Percentiles rank a stretch among this genome's conserved stretches.
Conservation (phyloP, 2,888 invertebrate genomes). For the Cetonia aurata region DNA sequence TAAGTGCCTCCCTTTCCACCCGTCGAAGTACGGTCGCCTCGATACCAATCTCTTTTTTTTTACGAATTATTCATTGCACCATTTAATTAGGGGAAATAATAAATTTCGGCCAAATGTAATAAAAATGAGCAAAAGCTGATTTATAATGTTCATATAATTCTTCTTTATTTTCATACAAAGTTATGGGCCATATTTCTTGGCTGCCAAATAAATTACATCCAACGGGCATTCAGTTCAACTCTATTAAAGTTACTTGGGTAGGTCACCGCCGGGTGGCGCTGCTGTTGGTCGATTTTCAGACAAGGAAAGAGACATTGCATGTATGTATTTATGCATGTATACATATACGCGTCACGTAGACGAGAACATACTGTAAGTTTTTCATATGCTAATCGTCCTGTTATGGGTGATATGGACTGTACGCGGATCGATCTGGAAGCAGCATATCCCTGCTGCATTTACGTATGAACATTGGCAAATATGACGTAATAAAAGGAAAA, state of each 20-base stretch:
- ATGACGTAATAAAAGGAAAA: too few relatives aligned
- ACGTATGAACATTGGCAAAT: too few relatives aligned
- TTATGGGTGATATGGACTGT: constrained; percentile 4
- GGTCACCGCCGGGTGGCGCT: constrained; percentile 62
- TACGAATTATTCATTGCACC: constrained; percentile 56
- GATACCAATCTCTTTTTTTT: constrained; percentile 4
- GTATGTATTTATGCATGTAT: background rate
- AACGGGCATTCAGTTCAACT: constrained; percentile 66
- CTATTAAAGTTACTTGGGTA: constrained; percentile 66
- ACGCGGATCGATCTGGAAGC: background rate
- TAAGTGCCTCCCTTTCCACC: constrained; percentile 9
- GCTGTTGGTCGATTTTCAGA: constrained; percentile 52
- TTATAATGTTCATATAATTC: constrained; percentile 68
- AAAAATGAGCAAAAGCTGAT: constrained; percentile 66
- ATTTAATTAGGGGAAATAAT: constrained; percentile 63
- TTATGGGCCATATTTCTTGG: constrained; percentile 67
- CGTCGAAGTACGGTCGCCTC: constrained; percentile 11
- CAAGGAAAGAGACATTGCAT: constrained; percentile 45
- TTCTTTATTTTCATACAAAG: constrained; percentile 69
- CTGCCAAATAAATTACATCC: constrained; percentile 68
- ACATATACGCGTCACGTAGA: constrained; percentile 1
- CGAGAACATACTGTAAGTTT: constrained; percentile 16
- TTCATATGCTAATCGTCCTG: constrained; percentile 21
- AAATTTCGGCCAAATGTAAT: constrained; percentile 62
- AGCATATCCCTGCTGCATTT: too few relatives aligned